Base-by-base conservation (phyloP, 2,888 invertebrate genomes). In the Torymus texanus region DNA sequence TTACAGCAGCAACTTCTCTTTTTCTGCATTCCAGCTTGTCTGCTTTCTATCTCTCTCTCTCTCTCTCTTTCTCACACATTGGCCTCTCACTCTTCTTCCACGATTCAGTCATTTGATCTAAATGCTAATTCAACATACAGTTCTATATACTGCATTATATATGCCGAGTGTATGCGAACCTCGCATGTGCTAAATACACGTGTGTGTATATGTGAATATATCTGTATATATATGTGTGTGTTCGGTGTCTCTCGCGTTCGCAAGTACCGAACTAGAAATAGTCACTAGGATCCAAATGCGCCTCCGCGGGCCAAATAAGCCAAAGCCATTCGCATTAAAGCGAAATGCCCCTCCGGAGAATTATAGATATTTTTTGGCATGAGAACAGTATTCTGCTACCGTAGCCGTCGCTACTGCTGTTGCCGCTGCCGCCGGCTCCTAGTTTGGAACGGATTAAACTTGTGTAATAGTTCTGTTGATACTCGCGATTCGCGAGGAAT, bases 101-200 rank as follows among this genome's bases (percentile, higher is more conserved):
- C 51, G 21, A 63, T 65, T 29, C 58, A 55, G 50, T 58, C 75
- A 73, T 81, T 79, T 73, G 78, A 70, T 80, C 74, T 70, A 75
- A 63, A 67, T 66, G 66, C 63, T 76, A 62, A 77, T 71, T 68
- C 71, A 63, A 29, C 24, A 24, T 24, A 51, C 58, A 41, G 41
- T 41, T 8, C 41, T 41, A 50, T 24, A 2, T 21, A n/a, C 21
- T 21, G 21, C 21, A 21, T 21, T 21, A 21, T 50, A 11, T 51
- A 18, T 41, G 41, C 41, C 53, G 11, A 2, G 51, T 58, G 68
- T 66, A 58, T 56, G 12, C 51, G 66, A 16, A 53, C 50, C 62
- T 21, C 12, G 29, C 12, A 53, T 50, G 65, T 16, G 53, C 53
- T 59, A 59, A 71, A 59, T 24, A 71, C 59, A 58, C 58, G 18